A percentile compares a stretch with the other conserved stretches of the same genome.
These are phyloP conservation scores for Hydrochoerus hydrochaeris DNA, from an alignment of 2,113 vertebrate species.

Conservation along the genomic window DNA sequence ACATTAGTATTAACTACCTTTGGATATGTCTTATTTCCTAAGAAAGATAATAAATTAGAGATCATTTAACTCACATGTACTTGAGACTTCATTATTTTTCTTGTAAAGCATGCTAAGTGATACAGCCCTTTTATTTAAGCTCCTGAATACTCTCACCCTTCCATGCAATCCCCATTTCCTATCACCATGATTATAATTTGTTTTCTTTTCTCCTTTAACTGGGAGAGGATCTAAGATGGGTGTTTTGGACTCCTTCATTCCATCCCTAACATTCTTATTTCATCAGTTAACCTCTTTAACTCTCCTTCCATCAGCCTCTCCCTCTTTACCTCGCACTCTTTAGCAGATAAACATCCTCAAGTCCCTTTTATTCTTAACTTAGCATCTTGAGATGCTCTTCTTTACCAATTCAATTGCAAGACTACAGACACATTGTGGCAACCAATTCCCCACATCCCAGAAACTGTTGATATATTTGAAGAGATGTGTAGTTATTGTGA, in stretches of 20 bases:
- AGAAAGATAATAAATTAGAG: background rate
- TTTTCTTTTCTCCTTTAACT: background rate
- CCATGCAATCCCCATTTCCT: rapidly evolving
- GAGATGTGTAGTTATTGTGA: background rate
- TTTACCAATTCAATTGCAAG: background rate
- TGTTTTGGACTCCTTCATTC: background rate
- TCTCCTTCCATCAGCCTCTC: background rate
- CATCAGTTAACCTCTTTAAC: background rate
- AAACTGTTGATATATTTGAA: conserved; percentile 20
- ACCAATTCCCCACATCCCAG: background rate
- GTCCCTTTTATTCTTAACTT: background rate
- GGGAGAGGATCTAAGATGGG: background rate
- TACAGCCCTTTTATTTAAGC: background rate
- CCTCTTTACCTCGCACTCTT: background rate
- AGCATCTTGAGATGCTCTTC: background rate
- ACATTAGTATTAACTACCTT: background rate
- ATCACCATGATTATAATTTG: background rate
- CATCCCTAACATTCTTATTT: background rate
- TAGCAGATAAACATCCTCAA: background rate
- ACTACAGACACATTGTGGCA: background rate
- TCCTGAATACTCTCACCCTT: background rate
- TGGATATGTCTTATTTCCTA: background rate
- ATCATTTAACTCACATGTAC: background rate
- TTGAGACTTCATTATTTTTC: background rate
- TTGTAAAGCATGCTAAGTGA: background rate